Percentiles rank a stretch among this genome's conserved stretches.
Evolutionary conservation across 1,140 invertebrate genomes (phyloP).

Genomic region (Phocides pigmalion): DNA sequence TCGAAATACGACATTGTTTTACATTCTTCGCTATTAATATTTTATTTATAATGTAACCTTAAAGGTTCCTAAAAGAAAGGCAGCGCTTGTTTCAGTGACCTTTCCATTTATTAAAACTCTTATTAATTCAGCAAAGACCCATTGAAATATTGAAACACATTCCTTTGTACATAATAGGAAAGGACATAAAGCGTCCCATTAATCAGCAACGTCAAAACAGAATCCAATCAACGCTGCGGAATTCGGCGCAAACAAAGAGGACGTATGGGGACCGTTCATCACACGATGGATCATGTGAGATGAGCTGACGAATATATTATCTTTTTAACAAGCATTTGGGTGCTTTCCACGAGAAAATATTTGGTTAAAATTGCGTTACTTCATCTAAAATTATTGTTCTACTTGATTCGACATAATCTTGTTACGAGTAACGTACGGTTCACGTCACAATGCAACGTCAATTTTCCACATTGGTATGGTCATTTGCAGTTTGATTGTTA

Average conservation of each 20-base stretch:
- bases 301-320: constrained; percentile 24
- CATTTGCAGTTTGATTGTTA: no score
- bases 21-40: no score
- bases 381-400: no score
- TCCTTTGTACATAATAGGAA: constrained; percentile 8
- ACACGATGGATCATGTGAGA: constrained; percentile 28
- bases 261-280: constrained; percentile 47
- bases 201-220: constrained; percentile 59
- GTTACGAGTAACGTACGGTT: no score
- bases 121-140: neutral
- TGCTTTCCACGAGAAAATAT: neutral
- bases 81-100: neutral
- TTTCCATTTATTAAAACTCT: neutral
- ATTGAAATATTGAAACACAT: constrained; percentile 21
- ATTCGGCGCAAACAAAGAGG: constrained; percentile 49
- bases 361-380: no score
- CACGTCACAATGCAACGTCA: no score
- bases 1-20: no score
- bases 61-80: neutral
- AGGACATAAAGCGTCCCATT: constrained; percentile 39
- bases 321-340: constrained; percentile 3
- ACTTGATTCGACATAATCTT: no score
- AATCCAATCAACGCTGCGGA: constrained; percentile 62
- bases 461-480: no score
- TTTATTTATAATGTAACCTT: no score